Conservation (phyloP, 1,140 invertebrate species). For the Plodia interpunctella region DNA sequence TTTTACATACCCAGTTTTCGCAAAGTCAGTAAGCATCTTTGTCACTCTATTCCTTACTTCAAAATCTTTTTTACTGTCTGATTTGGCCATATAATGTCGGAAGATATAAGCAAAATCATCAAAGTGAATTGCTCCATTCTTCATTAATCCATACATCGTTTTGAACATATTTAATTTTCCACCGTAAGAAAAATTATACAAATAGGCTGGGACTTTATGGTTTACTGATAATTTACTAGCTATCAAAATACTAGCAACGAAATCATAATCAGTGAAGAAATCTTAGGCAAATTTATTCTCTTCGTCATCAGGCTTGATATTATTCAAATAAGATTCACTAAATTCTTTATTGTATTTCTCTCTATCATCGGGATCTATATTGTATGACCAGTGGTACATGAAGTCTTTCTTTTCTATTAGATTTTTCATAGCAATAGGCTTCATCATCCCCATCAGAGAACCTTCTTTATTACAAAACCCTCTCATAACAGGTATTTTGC, state of each 20-base stretch:
- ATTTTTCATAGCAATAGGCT: constrained; percentile 63
- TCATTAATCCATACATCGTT: constrained; percentile 22
- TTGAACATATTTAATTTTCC: constrained; percentile 61
- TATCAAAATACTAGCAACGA: constrained; percentile 55
- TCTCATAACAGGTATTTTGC: constrained; percentile 79
- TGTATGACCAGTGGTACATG: constrained; percentile 46
- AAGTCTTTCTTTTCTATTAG: constrained; percentile 41
- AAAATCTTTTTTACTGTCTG: constrained; percentile 44
- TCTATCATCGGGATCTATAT: constrained; percentile 50
- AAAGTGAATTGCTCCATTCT: constrained; percentile 77
- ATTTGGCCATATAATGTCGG: constrained; percentile 61
- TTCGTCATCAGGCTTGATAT: constrained; percentile 36
- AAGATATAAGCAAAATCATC: constrained; percentile 83
- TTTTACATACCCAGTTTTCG: constrained; percentile 79
- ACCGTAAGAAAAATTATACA: constrained; percentile 71
- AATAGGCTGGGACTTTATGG: constrained; percentile 61
- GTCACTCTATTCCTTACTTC: constrained; percentile 69
- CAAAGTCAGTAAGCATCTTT: constrained; percentile 83
- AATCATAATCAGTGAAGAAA: constrained; percentile 64
- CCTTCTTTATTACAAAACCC: constrained; percentile 79
- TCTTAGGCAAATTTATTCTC: constrained; percentile 41
- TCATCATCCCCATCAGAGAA: constrained; percentile 32
- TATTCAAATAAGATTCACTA: constrained; percentile 33
- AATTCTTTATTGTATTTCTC: constrained; percentile 30
- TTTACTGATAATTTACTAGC: constrained; percentile 50